Base-by-base conservation (phyloP, 2,888 invertebrate genomes). In the Drosophila phalerata region DNA sequence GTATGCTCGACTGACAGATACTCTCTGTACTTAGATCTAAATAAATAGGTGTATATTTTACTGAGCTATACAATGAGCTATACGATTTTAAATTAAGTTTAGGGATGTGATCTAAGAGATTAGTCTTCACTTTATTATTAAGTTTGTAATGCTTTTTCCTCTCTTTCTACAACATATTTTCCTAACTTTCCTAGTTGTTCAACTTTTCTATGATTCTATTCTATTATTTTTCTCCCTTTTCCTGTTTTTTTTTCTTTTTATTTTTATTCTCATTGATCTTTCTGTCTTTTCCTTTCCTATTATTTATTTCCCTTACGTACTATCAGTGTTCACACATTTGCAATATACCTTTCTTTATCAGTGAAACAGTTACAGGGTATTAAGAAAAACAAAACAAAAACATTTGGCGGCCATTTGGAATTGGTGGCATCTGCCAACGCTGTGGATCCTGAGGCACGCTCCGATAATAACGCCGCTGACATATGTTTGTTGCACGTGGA, bases 401-500 rank as follows among this genome's bases (percentile, higher is more conserved):
- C 74, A 58, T 60, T 52, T 38, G 57, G 38, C 48, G 40, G 57
- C 51, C 76, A 71, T 57, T 62, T 56, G 61, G 55, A 64, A 71
- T 69, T 51, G 73, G 42, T 58, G 45, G 74, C 79, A 79, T 61
- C 79, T 79, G 79, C 74, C 61, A 47, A 28, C 13, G 48, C 63
- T 49, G 15, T 10, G 64, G 42, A 53, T 56, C 43, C 63, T 57
- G 48, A 63, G 64, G 77, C 77, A 80, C 67, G 67, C 72, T 66
- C 57, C 67, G 57, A 66, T 67, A 66, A 71, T 66, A 80, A 79
- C 61, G 42, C 69, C 37, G 43, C 61, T 42, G 58, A 51, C 81
- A 81, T 81, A 71, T 79, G 74, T 61, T 57, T 52, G 53, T 34
- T 74, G 69, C 78, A 78, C 79, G 81, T 79, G 78, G 62, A 38